Evolutionary conservation across 2,113 vertebrate genomes (phyloP).

Genomic region (Phrynocephalus versicolor): DNA sequence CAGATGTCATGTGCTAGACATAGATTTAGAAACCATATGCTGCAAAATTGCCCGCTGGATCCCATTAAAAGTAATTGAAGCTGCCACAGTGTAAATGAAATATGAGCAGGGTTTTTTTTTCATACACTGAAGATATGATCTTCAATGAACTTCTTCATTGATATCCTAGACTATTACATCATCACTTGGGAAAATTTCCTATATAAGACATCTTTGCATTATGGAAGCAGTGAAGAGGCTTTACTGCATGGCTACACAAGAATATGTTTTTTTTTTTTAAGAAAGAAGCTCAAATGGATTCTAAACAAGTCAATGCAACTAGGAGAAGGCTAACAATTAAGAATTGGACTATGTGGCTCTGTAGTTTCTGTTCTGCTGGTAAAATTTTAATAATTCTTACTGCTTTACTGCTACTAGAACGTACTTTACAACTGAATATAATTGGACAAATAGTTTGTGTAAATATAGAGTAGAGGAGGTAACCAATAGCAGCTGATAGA

Average conservation of each 20-base stretch:
- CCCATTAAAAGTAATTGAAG: background rate
- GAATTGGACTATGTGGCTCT: background rate
- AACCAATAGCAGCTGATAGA: background rate
- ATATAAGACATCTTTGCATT: background rate
- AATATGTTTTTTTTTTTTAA: background rate
- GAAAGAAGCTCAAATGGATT: background rate
- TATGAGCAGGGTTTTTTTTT: background rate
- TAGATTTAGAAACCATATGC: constrained; percentile 9
- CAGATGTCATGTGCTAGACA: background rate
- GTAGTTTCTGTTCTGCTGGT: background rate
- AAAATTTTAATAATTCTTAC: background rate
- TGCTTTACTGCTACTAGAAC: background rate
- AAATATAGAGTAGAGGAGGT: background rate
- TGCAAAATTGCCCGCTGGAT: background rate
- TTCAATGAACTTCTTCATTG: background rate
- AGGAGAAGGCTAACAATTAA: background rate
- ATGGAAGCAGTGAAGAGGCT: background rate
- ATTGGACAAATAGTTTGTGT: background rate
- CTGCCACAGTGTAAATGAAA: background rate
- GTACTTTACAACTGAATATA: background rate
- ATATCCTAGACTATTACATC: background rate
- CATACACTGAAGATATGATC: background rate
- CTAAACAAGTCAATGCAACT: background rate
- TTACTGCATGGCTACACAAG: background rate
- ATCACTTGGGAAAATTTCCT: background rate